A percentile compares a stretch with the other conserved stretches of the same genome.
phyloP scores from a whole-genome alignment of 92 coral and sea anemone species.

The Ricordea florida region DNA sequence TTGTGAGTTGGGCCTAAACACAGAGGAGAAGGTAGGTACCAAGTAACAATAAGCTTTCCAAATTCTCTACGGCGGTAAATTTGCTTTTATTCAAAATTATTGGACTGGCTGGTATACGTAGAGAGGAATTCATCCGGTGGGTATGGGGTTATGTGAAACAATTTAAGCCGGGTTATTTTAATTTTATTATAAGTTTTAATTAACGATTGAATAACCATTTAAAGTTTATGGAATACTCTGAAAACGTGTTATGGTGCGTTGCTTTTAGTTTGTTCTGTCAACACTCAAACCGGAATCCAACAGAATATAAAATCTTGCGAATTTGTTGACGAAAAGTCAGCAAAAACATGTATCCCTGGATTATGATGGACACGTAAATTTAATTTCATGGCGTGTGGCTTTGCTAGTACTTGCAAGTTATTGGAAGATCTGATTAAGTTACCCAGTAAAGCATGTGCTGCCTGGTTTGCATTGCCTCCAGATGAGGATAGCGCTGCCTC shows the following conservation, averaged over 20 bases:
- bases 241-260: no score
- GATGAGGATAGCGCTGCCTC: conserved; percentile 14
- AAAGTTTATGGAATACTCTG: not conserved
- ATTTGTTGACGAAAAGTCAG: no score
- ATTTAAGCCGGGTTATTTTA: not conserved
- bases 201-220: not conserved
- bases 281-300: no score
- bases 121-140: not conserved
- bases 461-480: conserved; percentile 18
- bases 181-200: no score
- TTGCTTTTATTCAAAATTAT: not conserved
- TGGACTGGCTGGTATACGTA: not conserved
- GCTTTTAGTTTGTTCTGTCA: no score
- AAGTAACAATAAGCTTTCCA: not conserved
- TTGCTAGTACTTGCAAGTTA: not conserved
- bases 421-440: conserved; percentile 1
- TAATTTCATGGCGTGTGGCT: no score
- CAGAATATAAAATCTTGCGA: no score
- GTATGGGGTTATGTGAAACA: no score
- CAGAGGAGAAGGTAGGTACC: not conserved
- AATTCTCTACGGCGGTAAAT: not conserved
- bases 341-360: no score
- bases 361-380: no score
- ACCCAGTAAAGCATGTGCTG: conserved; percentile 28
- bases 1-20: not conserved